Evolutionary conservation across 2,113 vertebrate genomes (phyloP), one percentile per base, ranked within the genome.

Genomic region (Cercocebus atys): DNA sequence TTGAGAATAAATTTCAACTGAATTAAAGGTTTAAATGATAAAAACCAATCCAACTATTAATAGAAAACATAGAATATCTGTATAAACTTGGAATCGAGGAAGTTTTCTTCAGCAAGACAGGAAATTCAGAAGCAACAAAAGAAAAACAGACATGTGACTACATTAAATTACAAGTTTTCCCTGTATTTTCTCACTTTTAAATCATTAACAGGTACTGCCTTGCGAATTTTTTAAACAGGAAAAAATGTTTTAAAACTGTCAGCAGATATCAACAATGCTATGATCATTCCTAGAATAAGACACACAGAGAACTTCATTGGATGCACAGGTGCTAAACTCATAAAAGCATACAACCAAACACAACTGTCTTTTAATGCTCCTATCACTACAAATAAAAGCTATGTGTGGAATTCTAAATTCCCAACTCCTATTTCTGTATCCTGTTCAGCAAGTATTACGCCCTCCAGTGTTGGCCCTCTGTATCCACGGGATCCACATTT

Each of bases 161-260:
- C 35, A 93, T 32, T 57, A 57, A 64, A 64, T 50, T 17, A 73
- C 59, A 73, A 32, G 50, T 61, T 81, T 92, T 75, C 72, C 27
- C 83, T 88, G 1, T 87, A 52, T 50, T 73, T 84, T 94, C 84
- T 80, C 70, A 79, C 50, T 93, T 95, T 72, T 81, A 30, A 96
- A 78, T 85, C n/a, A 88, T 75, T 1, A 92, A 90, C 20, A 78
- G 73, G 32, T 72, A 84, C 35, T 88, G n/a, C 45, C 23, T 64
- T 55, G 25, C 64, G 38, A 93, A 91, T 64, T 52, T 94, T 88
- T 40, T 22, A 45, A 75, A 47, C 30, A 11, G 59, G 11, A 6
- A 22, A 27, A 13, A 64, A 64, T 64, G 32, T 66, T 18, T 83
- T 72, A 35, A 96, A 25, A 47, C 43, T 81, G 52, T 79, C 8